Conservation (phyloP, 2,113 vertebrate genomes). For the Xerus inauris region DNA sequence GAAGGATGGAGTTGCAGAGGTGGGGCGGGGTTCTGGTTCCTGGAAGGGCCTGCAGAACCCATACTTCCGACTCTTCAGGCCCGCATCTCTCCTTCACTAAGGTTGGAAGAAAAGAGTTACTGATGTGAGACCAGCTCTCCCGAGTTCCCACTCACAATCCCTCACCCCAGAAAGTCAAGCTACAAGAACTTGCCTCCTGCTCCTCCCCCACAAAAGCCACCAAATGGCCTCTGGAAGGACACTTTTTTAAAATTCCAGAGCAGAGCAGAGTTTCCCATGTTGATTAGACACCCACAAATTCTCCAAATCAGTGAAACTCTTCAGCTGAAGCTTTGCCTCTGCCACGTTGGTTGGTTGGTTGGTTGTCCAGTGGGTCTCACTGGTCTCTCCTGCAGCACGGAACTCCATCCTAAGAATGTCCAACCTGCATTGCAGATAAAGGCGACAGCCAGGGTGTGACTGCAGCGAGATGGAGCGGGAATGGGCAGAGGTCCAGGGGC, state of each 20-base stretch:
- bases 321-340: neutral
- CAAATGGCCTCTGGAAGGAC: neutral
- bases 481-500: neutral
- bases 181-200: neutral
- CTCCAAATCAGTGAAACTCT: conserved; percentile 11
- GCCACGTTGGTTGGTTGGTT: neutral
- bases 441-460: neutral
- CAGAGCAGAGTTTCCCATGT: neutral
- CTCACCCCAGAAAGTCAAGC: neutral
- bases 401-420: neutral
- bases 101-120: neutral
- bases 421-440: neutral
- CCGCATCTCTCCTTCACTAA: neutral
- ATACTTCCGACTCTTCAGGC: neutral
- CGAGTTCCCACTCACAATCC: neutral
- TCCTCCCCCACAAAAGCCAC: neutral
- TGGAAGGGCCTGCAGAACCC: neutral
- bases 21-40: neutral
- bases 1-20: too few relatives aligned
- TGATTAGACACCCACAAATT: conserved; percentile 10
- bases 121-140: neutral
- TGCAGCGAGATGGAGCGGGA: neutral
- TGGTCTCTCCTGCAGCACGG: neutral
- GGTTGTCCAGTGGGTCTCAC: neutral
- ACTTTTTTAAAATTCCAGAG: neutral